Evolutionary conservation across 2,797 vertebrate species (phyloP), one percentile per base, ranked within the genome.

Genomic region (Myotis myotis): DNA sequence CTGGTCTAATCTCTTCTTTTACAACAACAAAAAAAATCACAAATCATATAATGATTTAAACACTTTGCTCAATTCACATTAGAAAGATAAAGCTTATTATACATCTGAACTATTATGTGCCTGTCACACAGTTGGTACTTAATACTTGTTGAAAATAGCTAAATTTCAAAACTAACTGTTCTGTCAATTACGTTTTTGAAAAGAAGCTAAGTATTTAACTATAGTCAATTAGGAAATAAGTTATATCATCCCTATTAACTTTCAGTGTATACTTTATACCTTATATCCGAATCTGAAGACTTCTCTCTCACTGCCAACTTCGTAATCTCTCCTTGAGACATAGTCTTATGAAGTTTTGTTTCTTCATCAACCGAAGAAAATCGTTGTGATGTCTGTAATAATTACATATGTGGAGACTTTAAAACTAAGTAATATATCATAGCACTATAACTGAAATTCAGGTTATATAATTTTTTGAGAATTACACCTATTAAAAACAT

Each of bases 251-350:
- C 51, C 62, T 82, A 83, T 71, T 94, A 92, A 76, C n/a, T 74
- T 3, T 76, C 83, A 66, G 36, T 62, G 25, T 30, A 17, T 0
- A 5, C n/a, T 95, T 94, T 95, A 80, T 98, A 99, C 99, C 99
- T 99, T 97, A 99, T 98, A 20, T 99, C 99, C 0, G 98, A 98
- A 85, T 99, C 98, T 6, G 98, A 97, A 97, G 96, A 98, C 97
- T 99, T 99, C 97, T 99, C 98, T 0, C 98, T 17, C 0, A 98
- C 97, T 13, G 98, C 98, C 96, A 98, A 98, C 97, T 99, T 99
- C 30, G 98, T 98, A 36, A 99, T 98, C 97, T 99, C 99, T 97
- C 99, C 99, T 23, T 99, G 99, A 8, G 99, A 99, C 99, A 99
- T 98, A 89, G 99, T 98, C 98, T 99, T 99, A 94, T 99, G 99